Percentiles rank a stretch among this genome's conserved stretches.
Conservation (phyloP, 2,888 invertebrate species). For the Romanomermis culicivorax region DNA sequence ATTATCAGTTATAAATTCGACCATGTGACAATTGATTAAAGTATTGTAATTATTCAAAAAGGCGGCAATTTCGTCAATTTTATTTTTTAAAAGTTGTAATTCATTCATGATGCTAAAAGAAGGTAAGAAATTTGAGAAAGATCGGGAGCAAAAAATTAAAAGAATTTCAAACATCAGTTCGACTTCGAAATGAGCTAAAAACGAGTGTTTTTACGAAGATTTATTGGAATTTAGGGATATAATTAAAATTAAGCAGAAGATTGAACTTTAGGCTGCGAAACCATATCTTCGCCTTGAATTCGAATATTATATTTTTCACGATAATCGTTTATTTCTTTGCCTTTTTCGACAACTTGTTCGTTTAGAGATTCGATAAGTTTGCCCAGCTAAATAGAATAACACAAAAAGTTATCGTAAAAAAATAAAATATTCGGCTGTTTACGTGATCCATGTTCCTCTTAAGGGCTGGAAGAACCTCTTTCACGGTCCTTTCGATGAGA, state of each 20-base stretch:
- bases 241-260: too few relatives aligned
- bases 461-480: slow-evolving; percentile 66
- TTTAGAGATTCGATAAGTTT: slow-evolving; percentile 55
- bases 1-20: background rate
- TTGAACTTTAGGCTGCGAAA: too few relatives aligned
- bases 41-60: background rate
- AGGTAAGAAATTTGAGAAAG: too few relatives aligned
- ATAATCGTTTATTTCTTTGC: slow-evolving; percentile 69
- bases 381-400: slow-evolving; percentile 39
- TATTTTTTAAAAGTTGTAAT: too few relatives aligned
- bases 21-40: background rate
- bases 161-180: too few relatives aligned
- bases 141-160: too few relatives aligned
- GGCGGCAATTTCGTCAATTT: background rate
- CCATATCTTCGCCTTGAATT: slow-evolving; percentile 32
- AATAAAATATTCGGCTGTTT: slow-evolving; percentile 14
- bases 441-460: slow-evolving; percentile 52
- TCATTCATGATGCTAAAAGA: too few relatives aligned
- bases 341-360: slow-evolving; percentile 61
- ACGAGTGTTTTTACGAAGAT: too few relatives aligned
- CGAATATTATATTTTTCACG: slow-evolving; percentile 70
- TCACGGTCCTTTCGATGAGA: slow-evolving; percentile 70
- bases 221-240: too few relatives aligned
- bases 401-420: background rate
- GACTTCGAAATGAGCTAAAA: too few relatives aligned